Percentiles rank a stretch among this genome's conserved stretches.
Conservation (phyloP, 2,888 invertebrate genomes). For the Napeogenes inachia region DNA sequence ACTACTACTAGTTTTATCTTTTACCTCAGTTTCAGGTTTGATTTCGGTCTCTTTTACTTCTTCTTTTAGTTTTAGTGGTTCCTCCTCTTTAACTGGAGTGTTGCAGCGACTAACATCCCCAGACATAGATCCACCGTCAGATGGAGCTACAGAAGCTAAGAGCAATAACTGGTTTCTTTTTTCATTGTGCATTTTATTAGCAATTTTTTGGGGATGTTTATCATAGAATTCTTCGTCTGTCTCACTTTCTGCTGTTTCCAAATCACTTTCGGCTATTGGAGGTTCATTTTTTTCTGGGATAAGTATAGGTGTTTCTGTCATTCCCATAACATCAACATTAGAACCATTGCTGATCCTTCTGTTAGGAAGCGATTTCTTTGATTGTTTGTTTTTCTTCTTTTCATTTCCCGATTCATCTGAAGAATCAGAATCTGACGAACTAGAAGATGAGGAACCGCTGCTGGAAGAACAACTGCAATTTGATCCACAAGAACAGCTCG, state of each 20-base stretch:
- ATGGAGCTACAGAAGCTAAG: conserved; percentile 79
- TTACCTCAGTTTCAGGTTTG: conserved; percentile 61
- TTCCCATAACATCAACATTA: conserved; percentile 74
- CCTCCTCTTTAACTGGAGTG: conserved; percentile 75
- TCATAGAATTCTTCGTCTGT: conserved; percentile 94
- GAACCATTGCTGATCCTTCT: conserved; percentile 68
- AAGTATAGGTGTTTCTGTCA: conserved; percentile 67
- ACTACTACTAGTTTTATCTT: conserved; percentile 70
- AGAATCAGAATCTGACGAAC: conserved; percentile 72
- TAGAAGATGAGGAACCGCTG: conserved; percentile 82
- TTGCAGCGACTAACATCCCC: conserved; percentile 81
- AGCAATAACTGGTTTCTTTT: conserved; percentile 83
- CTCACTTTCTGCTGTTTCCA: conserved; percentile 90
- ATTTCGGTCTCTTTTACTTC: conserved; percentile 77
- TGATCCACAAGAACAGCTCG: conserved; percentile 89
- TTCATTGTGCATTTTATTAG: conserved; percentile 84
- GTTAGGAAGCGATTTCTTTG: conserved; percentile 55
- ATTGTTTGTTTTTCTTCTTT: conserved; percentile 65
- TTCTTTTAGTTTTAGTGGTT: conserved; percentile 73
- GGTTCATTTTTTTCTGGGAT: conserved; percentile 76
- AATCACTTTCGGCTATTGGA: conserved; percentile 86
- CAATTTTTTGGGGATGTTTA: conserved; percentile 85
- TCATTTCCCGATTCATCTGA: conserved; percentile 62
- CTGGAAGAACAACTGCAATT: conserved; percentile 90
- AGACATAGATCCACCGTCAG: conserved; percentile 76